Conservation (phyloP, 2,113 vertebrate genomes). For the Sceloporus undulatus region DNA sequence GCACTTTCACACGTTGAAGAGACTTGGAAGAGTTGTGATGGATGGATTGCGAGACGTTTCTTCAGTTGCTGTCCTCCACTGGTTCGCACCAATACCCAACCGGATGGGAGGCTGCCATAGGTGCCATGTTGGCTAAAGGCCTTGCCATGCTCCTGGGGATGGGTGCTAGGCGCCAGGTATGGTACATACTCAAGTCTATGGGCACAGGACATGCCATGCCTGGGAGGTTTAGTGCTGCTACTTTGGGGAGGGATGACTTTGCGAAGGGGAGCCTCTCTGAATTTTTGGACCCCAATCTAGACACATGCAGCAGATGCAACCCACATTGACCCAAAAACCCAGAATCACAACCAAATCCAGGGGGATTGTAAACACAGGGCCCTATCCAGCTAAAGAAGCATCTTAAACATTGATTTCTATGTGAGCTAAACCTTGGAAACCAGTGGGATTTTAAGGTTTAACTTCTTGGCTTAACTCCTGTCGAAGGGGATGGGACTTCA, state of each 20-base stretch:
- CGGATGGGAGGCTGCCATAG: neutral
- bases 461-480: too few species aligned
- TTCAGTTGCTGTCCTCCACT: conserved; percentile 20
- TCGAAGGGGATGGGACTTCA: too few species aligned
- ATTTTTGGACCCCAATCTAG: neutral
- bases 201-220: too few species aligned
- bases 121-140: neutral
- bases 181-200: too few species aligned
- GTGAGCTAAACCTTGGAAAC: too few species aligned
- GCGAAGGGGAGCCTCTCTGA: neutral
- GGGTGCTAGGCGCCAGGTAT: neutral
- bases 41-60: conserved; percentile 46
- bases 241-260: neutral
- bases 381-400: neutral
- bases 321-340: too few species aligned
- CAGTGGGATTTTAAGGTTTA: neutral
- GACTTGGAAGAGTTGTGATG: conserved; percentile 76
- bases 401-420: too few species aligned
- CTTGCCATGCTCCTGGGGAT: neutral
- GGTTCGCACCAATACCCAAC: conserved; percentile 21
- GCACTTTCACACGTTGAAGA: conserved; percentile 78
- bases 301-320: neutral
- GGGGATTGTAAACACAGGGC: neutral
- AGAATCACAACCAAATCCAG: neutral
- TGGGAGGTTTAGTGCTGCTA: neutral